Evolutionary conservation across 1,140 invertebrate species (phyloP).

Genomic region (Planococcus citri): DNA sequence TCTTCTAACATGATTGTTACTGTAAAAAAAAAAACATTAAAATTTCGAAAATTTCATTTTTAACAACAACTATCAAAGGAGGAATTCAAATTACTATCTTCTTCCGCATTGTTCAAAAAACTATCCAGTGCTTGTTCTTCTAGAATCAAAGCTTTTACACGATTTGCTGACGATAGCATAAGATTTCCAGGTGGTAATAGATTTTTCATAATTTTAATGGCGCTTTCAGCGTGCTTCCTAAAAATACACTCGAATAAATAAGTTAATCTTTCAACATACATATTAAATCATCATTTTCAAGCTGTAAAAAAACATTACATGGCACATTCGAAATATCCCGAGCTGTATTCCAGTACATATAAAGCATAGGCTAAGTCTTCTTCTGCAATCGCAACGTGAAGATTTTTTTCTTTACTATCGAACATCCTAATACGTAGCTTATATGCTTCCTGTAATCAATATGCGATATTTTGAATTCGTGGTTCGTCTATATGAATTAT

Average conservation of each 20-base stretch:
- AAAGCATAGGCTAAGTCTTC: constrained; percentile 85
- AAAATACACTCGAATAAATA: constrained; percentile 11
- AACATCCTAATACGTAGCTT: constrained; percentile 61
- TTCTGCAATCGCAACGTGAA: constrained; percentile 72
- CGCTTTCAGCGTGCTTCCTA: constrained; percentile 53
- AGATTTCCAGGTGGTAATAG: constrained; percentile 67
- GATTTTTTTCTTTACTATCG: constrained; percentile 53
- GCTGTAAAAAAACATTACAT: too few species aligned
- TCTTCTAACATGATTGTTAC: constrained; percentile 34
- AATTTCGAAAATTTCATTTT: not conserved
- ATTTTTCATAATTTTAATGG: constrained; percentile 66
- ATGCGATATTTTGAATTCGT: not conserved
- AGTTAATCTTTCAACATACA: not conserved
- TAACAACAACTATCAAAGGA: not conserved
- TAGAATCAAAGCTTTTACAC: constrained; percentile 79
- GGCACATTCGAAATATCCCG: constrained; percentile 67
- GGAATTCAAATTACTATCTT: not conserved
- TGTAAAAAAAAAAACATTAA: not conserved
- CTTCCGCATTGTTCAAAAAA: constrained; percentile 20
- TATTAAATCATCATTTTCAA: too few species aligned
- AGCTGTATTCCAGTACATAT: constrained; percentile 82
- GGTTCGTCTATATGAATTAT: not conserved
- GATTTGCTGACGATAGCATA: constrained; percentile 71
- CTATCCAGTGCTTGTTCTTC: constrained; percentile 86
- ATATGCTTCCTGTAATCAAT: constrained; percentile 52